Evolutionary conservation across 2,113 vertebrate species (phyloP).

Genomic region (Caranx ignobilis): DNA sequence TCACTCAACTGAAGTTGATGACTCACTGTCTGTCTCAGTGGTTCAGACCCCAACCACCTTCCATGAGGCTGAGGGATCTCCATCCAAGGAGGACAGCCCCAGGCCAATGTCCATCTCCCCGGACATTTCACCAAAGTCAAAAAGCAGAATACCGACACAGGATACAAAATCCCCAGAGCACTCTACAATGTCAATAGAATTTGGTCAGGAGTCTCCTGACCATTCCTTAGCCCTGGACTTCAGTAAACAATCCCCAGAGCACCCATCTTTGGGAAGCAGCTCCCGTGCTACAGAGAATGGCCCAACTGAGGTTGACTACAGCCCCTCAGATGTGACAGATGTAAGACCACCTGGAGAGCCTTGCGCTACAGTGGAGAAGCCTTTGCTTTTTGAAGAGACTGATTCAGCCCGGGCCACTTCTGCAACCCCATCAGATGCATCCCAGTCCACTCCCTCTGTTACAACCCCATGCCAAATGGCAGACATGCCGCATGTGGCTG

Average conservation of each 20-base stretch:
- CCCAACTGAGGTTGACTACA: constrained; percentile 95
- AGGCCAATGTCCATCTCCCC: constrained; percentile 98
- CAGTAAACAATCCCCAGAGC: constrained; percentile 94
- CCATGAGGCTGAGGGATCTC: constrained; percentile 95
- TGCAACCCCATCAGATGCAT: constrained; percentile 92
- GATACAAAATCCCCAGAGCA: constrained; percentile 91
- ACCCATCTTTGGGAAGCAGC: constrained; percentile 79
- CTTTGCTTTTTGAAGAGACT: constrained; percentile 86
- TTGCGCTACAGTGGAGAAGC: constrained; percentile 82
- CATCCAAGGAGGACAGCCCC: constrained; percentile 94
- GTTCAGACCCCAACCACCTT: constrained; percentile 95
- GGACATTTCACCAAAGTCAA: constrained; percentile 92
- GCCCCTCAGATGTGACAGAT: constrained; percentile 88
- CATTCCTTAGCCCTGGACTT: constrained; percentile 95
- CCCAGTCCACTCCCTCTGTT: constrained; percentile 93
- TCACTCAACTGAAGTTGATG: constrained; percentile 97
- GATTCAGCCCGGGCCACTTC: constrained; percentile 88
- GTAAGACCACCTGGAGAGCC: constrained; percentile 79
- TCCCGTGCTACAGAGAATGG: constrained; percentile 93
- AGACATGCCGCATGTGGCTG: constrained; percentile 65
- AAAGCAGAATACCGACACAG: constrained; percentile 85
- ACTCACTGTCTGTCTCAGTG: constrained; percentile 96
- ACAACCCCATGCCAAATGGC: constrained; percentile 91
- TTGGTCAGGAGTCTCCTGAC: constrained; percentile 92
- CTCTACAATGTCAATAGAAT: constrained; percentile 91